Base-by-base conservation (phyloP, 2,888 invertebrate species). In the Meganola albula region DNA sequence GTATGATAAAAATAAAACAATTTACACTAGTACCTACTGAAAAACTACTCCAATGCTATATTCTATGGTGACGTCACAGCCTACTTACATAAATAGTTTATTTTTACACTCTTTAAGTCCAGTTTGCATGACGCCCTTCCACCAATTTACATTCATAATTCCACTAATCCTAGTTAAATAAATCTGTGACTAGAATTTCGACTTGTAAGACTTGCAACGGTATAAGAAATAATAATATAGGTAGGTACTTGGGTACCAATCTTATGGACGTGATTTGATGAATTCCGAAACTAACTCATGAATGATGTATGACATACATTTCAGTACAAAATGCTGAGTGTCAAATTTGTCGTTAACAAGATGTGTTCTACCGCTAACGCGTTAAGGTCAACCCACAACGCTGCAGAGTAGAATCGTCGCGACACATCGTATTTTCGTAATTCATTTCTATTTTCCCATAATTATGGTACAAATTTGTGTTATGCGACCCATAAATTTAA, bases 241-340 rank as follows among this genome's bases (percentile, higher is more conserved):
- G 8, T 16, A n/a, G n/a, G n/a, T n/a, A n/a, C n/a, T n/a, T n/a
- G n/a, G n/a, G n/a, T n/a, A n/a, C 47, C 46, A 40, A 34, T 51
- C 52, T 41, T 40, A 48, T 31, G 46, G 47, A 53, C 51, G 58
- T 48, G 58, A 59, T 58, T 63, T 57, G 42, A 59, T 72, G 71
- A 72, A 73, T 69, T 70, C 67, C 62, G 69, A 69, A 71, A 67
- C 59, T 48, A 36, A 41, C 47, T 55, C 55, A 52, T 52, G 54
- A 53, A 51, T 48, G 44, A 32, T 33, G n/a, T n/a, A n/a, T n/a
- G n/a, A n/a, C n/a, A n/a, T n/a, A n/a, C n/a, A n/a, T n/a, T n/a
- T n/a, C n/a, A n/a, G n/a, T n/a, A n/a, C n/a, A n/a, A n/a, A n/a
- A n/a, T n/a, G n/a, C n/a, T 20, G 18, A 20, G 24, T 24, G 21